These are phyloP conservation scores for Thunnus albacares DNA, from an alignment of 2,797 vertebrate genomes.

Conservation along the genomic window DNA sequence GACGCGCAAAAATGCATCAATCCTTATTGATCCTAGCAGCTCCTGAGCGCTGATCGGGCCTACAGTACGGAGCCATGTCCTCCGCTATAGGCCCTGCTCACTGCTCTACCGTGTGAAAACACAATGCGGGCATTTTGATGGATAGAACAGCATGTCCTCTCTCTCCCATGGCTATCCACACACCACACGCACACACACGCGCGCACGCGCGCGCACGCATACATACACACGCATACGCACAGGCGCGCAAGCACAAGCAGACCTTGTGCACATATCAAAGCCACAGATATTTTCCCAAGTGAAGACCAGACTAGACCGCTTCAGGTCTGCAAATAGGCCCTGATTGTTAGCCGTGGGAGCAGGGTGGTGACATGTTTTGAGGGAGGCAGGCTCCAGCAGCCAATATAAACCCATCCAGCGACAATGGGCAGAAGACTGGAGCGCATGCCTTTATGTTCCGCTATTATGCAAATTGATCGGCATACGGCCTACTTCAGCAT, in stretches of 20 bases:
- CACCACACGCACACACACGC: conserved; percentile 51
- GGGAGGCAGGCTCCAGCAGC: conserved; percentile 56
- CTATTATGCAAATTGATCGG: conserved; percentile 71
- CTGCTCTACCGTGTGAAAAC: conserved; percentile 77
- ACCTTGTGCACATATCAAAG: conserved; percentile 66
- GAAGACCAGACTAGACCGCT: conserved; percentile 59
- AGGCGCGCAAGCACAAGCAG: conserved; percentile 50
- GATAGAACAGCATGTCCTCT: conserved; percentile 83
- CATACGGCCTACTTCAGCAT: conserved; percentile 61
- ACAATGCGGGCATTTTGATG: conserved; percentile 88
- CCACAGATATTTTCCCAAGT: conserved; percentile 49
- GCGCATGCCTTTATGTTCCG: conserved; percentile 70
- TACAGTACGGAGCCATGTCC: conserved; percentile 66
- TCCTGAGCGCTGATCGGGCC: conserved; percentile 65
- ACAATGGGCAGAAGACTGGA: conserved; percentile 55
- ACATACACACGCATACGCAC: conserved; percentile 50
- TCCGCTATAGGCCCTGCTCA: conserved; percentile 68
- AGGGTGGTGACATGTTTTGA: conserved; percentile 78
- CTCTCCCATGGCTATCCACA: conserved; percentile 69
- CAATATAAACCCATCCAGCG: conserved; percentile 59
- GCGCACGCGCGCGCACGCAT: conserved; percentile 46
- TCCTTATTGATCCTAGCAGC: conserved; percentile 73
- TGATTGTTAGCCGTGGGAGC: conserved; percentile 64
- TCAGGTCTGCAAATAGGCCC: conserved; percentile 67
- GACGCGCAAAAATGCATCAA: conserved; percentile 68